A percentile compares a stretch with the other conserved stretches of the same genome.
Conservation (phyloP, 2,113 vertebrate species). For the Phylloscopus trochilus region DNA sequence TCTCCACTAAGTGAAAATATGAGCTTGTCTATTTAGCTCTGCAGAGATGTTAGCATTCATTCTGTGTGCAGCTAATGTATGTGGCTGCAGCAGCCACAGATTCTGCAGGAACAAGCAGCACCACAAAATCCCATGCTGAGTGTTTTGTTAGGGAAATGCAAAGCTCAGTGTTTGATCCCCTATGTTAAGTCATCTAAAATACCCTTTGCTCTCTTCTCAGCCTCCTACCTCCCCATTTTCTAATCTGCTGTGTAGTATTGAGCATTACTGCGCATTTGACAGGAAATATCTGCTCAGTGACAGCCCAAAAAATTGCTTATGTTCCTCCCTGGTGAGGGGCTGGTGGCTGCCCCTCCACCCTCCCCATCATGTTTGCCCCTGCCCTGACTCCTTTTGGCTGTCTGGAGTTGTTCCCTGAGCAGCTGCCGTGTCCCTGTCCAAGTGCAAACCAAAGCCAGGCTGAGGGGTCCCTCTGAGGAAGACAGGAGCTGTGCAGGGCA, state of each 20-base stretch:
- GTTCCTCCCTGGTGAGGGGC: not conserved
- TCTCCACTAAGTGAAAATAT: slow-evolving; percentile 27
- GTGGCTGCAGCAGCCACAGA: not conserved
- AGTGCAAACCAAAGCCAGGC: not conserved
- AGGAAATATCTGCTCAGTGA: not conserved
- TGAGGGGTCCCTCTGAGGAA: not conserved
- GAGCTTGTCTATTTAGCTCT: slow-evolving; percentile 11
- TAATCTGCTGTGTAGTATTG: not conserved
- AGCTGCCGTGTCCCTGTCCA: fast-evolving
- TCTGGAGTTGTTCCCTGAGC: not conserved
- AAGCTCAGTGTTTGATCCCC: not conserved
- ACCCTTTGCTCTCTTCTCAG: not conserved
- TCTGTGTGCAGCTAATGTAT: not conserved
- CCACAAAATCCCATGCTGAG: not conserved
- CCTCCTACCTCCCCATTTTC: not conserved
- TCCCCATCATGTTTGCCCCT: not conserved
- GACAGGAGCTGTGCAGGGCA: not conserved
- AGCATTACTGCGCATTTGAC: not conserved
- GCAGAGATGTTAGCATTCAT: not conserved
- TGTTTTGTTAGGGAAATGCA: not conserved
- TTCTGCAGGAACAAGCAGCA: not conserved
- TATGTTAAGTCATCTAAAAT: not conserved
- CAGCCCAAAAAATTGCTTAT: not conserved
- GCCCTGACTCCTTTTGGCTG: not conserved
- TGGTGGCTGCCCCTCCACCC: not conserved